Percentiles rank a stretch among this genome's conserved stretches.
These are phyloP conservation scores for Apotomis capreana DNA, from an alignment of 2,888 invertebrate species.

Conservation along the genomic window DNA sequence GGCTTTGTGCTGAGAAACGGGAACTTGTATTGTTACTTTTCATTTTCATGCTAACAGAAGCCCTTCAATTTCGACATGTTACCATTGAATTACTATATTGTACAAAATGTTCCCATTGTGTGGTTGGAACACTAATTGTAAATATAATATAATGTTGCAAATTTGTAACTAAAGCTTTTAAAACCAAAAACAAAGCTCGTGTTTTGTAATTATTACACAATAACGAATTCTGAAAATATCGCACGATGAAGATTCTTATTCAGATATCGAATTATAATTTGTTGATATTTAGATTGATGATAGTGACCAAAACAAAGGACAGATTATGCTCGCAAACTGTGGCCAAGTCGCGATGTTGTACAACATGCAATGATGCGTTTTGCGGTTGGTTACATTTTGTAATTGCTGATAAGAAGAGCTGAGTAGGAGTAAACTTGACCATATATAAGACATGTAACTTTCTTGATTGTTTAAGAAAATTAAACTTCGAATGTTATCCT, in stretches of 20 bases:
- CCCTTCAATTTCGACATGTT: conserved; percentile 28
- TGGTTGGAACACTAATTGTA: conserved; percentile 25
- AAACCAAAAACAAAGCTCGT: conserved; percentile 13
- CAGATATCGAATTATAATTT: conserved; percentile 32
- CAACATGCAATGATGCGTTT: conserved; percentile 65
- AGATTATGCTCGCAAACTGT: conserved; percentile 52
- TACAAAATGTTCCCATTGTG: conserved; percentile 22
- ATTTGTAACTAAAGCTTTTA: conserved; percentile 18
- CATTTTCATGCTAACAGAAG: conserved; percentile 51
- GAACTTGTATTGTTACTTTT: conserved; percentile 53
- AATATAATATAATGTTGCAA: conserved; percentile 6
- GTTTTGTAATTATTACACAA: conserved; percentile 21
- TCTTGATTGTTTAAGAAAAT: too few species aligned
- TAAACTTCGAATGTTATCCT: too few species aligned
- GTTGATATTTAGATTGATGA: conserved; percentile 61
- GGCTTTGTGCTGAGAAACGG: conserved; percentile 49
- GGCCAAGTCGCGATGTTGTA: conserved; percentile 64
- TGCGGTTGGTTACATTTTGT: conserved; percentile 58
- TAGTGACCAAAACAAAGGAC: conserved; percentile 59
- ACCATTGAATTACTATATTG: conserved; percentile 31
- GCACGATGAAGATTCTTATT: conserved; percentile 26
- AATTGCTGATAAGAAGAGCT: conserved; percentile 48
- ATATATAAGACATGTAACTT: too few species aligned
- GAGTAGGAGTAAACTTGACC: conserved; percentile 34
- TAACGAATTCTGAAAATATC: conserved; percentile 12